Conservation (phyloP, 2,113 vertebrate genomes). For the Leucopternis melanops region DNA sequence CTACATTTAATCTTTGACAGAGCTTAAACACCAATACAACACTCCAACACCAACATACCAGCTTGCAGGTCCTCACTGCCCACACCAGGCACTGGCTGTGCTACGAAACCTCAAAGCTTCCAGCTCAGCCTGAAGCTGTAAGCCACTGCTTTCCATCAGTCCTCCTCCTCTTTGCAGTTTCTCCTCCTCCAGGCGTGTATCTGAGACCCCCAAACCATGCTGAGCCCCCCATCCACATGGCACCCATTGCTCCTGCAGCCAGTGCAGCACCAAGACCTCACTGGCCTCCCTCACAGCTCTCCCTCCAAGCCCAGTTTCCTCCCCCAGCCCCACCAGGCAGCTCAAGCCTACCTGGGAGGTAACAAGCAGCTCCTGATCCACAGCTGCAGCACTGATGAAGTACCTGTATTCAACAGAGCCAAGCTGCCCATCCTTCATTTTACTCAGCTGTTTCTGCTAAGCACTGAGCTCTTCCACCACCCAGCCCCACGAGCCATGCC, state of each 20-base stretch:
- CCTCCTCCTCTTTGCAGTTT: background rate
- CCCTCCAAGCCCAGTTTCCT: accelerated
- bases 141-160: background rate
- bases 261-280: background rate
- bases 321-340: background rate
- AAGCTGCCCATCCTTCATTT: background rate
- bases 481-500: accelerated
- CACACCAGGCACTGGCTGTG: background rate
- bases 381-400: background rate
- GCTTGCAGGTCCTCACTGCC: background rate
- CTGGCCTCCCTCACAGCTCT: accelerated
- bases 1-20: background rate
- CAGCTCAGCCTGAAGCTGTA: background rate
- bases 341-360: background rate
- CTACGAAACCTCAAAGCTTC: accelerated
- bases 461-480: background rate
- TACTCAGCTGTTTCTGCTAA: background rate
- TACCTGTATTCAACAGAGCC: background rate
- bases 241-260: background rate
- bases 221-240: background rate
- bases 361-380: background rate
- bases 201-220: background rate
- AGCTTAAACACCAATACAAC: background rate
- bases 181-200: background rate
- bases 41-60: background rate